Evolutionary conservation across 2,113 vertebrate species (phyloP).

Genomic region (Psittacus erithacus): DNA sequence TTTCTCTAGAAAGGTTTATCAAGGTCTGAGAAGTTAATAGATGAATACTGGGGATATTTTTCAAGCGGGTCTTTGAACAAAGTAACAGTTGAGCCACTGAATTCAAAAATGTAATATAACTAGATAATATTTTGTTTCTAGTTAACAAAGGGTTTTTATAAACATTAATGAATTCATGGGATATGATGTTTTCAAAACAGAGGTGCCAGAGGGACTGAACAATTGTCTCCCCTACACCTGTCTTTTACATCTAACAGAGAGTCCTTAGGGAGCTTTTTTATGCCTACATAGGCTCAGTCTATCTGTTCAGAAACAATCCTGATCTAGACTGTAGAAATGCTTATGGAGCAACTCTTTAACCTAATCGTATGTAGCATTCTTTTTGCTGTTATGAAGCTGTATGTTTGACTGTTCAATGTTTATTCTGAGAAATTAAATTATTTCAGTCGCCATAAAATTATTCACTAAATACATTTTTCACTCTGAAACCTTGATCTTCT

Average conservation of each 20-base stretch:
- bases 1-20: neutral
- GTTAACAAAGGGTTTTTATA: neutral
- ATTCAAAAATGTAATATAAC: neutral
- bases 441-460: neutral
- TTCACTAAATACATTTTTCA: neutral
- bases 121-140: neutral
- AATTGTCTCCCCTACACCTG: neutral
- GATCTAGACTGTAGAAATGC: neutral
- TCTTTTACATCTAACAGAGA: neutral
- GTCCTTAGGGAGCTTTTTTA: neutral
- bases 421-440: neutral
- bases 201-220: neutral
- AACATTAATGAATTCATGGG: neutral
- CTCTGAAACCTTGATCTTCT: neutral
- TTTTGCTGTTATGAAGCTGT: neutral
- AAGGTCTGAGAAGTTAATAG: neutral
- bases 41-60: neutral
- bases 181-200: neutral
- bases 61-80: neutral
- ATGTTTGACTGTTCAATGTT: neutral
- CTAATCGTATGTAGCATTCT: neutral
- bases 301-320: neutral
- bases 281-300: rapidly evolving
- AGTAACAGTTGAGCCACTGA: neutral
- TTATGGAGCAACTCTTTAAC: neutral